Evolutionary conservation across 2,113 vertebrate genomes (phyloP).

Genomic region (Meriones unguiculatus): DNA sequence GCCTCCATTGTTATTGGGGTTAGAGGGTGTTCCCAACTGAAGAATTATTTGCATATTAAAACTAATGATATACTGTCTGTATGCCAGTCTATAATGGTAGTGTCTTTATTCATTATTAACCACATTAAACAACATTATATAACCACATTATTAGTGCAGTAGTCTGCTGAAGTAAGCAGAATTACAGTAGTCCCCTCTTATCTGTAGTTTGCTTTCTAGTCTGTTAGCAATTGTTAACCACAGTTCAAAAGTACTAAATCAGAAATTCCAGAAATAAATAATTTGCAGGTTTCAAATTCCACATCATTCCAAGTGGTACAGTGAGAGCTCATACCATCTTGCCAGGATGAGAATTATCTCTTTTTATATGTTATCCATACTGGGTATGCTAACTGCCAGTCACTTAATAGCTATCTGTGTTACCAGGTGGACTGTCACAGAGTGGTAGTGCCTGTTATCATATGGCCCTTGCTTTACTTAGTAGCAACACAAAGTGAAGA

Average conservation of each 20-base stretch:
- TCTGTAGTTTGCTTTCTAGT: background rate
- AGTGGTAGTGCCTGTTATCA: background rate
- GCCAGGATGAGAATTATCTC: background rate
- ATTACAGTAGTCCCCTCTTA: background rate
- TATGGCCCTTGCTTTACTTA: background rate
- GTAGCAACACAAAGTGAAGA: background rate
- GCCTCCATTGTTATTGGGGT: background rate
- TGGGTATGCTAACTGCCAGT: background rate
- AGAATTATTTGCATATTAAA: conserved; percentile 4
- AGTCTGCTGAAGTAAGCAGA: background rate
- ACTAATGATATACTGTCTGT: conserved; percentile 15
- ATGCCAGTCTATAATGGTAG: conserved; percentile 4
- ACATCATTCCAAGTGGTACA: background rate
- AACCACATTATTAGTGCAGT: background rate
- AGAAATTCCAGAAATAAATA: background rate
- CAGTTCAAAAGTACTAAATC: background rate
- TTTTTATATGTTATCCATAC: background rate
- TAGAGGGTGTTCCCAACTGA: background rate
- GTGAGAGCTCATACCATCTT: background rate
- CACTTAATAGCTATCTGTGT: background rate
- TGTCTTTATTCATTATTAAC: background rate
- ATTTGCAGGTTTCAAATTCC: background rate
- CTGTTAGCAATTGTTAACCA: background rate
- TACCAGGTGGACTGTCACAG: background rate
- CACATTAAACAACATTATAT: background rate